phyloP scores from a whole-genome alignment of 2,797 vertebrate species.

The Parambassis ranga region DNA sequence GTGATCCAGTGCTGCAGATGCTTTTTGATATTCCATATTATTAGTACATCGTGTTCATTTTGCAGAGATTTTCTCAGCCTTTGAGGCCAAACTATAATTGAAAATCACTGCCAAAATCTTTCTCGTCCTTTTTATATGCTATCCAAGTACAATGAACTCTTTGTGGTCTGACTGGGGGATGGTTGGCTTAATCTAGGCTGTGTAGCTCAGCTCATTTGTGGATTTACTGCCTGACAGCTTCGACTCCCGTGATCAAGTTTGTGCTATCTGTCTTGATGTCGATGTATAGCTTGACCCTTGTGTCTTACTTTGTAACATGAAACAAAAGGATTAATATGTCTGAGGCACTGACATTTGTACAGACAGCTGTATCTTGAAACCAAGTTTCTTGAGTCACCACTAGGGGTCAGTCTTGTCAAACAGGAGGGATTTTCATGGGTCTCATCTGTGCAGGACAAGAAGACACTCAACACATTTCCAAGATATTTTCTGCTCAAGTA shows the following conservation, averaged over 20 bases:
- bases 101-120: constrained; percentile 54
- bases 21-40: background rate
- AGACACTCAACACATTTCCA: constrained; percentile 10
- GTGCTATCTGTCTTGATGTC: constrained; percentile 16
- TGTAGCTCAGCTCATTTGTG: constrained; percentile 45
- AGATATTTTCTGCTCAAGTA: background rate
- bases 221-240: constrained; percentile 53
- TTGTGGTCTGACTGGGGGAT: constrained; percentile 65
- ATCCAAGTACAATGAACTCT: constrained; percentile 63
- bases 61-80: constrained; percentile 33
- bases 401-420: constrained; percentile 72
- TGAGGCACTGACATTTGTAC: constrained; percentile 18
- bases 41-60: constrained; percentile 1
- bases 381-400: constrained; percentile 40
- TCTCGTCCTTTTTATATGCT: constrained; percentile 54
- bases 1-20: background rate
- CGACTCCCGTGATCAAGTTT: constrained; percentile 17
- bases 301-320: constrained; percentile 39
- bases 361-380: background rate
- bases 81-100: constrained; percentile 39
- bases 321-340: constrained; percentile 32
- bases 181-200: constrained; percentile 54
- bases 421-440: background rate
- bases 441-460: constrained; percentile 6
- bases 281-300: constrained; percentile 18